Evolutionary conservation across 2,888 invertebrate species (phyloP).

Genomic region (Bombylius major): DNA sequence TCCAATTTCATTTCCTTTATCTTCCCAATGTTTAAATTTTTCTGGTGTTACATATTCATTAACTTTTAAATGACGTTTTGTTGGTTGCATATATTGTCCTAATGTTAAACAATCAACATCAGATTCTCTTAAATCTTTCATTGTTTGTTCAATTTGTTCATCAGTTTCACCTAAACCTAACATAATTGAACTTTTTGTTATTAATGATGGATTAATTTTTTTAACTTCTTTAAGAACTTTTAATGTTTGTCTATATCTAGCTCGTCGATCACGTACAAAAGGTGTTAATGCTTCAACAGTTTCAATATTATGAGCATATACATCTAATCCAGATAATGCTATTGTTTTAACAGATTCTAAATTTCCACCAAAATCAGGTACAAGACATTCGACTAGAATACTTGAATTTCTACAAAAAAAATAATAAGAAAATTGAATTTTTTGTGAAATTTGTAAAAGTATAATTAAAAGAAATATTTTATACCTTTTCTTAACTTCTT

Average conservation of each 20-base stretch:
- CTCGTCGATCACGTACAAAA: constrained; percentile 85
- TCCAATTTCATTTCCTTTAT: constrained; percentile 67
- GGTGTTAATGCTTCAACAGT: constrained; percentile 86
- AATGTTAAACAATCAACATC: constrained; percentile 93
- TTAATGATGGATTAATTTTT: constrained; percentile 58
- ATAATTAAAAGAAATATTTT: constrained; percentile 19
- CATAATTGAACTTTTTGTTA: constrained; percentile 99
- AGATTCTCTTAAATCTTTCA: constrained; percentile 67
- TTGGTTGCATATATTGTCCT: constrained; percentile 99
- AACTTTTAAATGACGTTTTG: constrained; percentile 86
- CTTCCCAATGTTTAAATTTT: constrained; percentile 81
- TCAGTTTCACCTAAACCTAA: constrained; percentile 88
- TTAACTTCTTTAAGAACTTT: constrained; percentile 73
- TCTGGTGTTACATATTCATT: constrained; percentile 94
- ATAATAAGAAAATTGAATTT: background rate
- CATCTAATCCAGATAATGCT: constrained; percentile 76
- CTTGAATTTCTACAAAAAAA: constrained; percentile 51
- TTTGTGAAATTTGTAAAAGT: background rate
- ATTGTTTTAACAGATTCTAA: constrained; percentile 58
- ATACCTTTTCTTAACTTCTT: constrained; percentile 68
- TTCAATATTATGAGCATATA: constrained; percentile 97
- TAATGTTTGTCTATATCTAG: constrained; percentile 83
- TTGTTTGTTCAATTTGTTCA: constrained; percentile 69
- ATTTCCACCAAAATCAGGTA: constrained; percentile 90
- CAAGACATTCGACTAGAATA: constrained; percentile 90